Evolutionary conservation across 2,797 vertebrate species (phyloP).

Genomic region (Mormyrus hasselquistii): DNA sequence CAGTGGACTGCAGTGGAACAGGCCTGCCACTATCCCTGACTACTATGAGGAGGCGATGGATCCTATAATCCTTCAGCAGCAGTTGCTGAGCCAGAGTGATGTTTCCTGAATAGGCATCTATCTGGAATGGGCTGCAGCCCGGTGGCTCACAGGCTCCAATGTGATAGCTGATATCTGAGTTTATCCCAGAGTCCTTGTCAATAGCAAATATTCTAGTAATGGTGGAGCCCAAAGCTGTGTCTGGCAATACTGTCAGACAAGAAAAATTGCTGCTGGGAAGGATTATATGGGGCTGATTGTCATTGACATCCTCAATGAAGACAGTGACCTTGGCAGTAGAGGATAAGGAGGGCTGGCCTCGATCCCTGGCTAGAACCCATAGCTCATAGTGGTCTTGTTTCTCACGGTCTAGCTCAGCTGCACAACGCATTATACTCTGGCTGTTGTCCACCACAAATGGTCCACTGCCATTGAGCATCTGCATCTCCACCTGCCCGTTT

Average conservation of each 20-base stretch:
- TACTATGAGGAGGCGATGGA: slow-evolving; percentile 65
- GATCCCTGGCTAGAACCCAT: slow-evolving; percentile 57
- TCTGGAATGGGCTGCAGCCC: slow-evolving; percentile 49
- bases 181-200: slow-evolving; percentile 64
- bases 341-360: slow-evolving; percentile 55
- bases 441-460: slow-evolving; percentile 59
- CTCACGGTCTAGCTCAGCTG: slow-evolving; percentile 60
- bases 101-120: slow-evolving; percentile 62
- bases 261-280: slow-evolving; percentile 67
- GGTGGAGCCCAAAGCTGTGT: slow-evolving; percentile 49
- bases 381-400: slow-evolving; percentile 57
- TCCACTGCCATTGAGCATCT: slow-evolving; percentile 49
- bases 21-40: slow-evolving; percentile 65
- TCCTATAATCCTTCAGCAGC: slow-evolving; percentile 49
- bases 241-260: slow-evolving; percentile 57
- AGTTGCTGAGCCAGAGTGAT: slow-evolving; percentile 57
- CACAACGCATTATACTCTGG: slow-evolving; percentile 51
- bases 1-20: slow-evolving; percentile 58
- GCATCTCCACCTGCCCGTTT: slow-evolving; percentile 56
- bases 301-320: slow-evolving; percentile 71
- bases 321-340: slow-evolving; percentile 59
- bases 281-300: slow-evolving; percentile 67
- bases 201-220: slow-evolving; percentile 65
- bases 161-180: slow-evolving; percentile 66
- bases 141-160: slow-evolving; percentile 38